A percentile compares a stretch with the other conserved stretches of the same genome.
Conservation (phyloP, 2,888 invertebrate genomes). For the Erebia aethiops region DNA sequence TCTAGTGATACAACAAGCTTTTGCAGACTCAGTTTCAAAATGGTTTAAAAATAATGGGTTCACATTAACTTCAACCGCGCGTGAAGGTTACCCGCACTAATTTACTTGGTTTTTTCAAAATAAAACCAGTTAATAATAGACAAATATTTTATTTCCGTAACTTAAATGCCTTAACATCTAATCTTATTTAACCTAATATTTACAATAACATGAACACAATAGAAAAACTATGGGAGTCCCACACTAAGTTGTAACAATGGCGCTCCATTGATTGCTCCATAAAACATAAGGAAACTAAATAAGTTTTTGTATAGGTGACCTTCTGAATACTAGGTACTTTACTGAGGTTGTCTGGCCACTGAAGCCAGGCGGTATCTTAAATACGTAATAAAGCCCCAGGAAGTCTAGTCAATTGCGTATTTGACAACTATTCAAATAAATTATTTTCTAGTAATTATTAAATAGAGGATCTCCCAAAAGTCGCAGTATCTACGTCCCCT, state of each 20-base stretch:
- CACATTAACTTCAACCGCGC: no score
- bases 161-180: slow-evolving; percentile 24
- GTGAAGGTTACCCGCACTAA: no score
- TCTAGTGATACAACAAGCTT: no score
- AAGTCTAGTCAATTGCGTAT: no score
- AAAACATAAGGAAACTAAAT: neutral
- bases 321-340: neutral
- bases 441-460: neutral
- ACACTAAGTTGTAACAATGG: neutral
- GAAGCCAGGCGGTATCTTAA: no score
- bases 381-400: no score
- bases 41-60: no score
- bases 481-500: no score
- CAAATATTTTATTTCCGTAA: slow-evolving; percentile 45
- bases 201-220: slow-evolving; percentile 43
- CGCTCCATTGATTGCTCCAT: neutral
- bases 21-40: no score
- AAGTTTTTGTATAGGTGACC: neutral
- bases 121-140: slow-evolving; percentile 39
- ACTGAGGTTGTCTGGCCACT: neutral
- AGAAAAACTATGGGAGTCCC: slow-evolving; percentile 26
- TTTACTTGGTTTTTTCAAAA: slow-evolving; percentile 9
- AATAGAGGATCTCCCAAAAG: neutral
- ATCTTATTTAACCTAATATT: slow-evolving; percentile 35
- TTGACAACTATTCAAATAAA: neutral